Conservation (phyloP, 2,797 vertebrate species). For the Cygnus olor region DNA sequence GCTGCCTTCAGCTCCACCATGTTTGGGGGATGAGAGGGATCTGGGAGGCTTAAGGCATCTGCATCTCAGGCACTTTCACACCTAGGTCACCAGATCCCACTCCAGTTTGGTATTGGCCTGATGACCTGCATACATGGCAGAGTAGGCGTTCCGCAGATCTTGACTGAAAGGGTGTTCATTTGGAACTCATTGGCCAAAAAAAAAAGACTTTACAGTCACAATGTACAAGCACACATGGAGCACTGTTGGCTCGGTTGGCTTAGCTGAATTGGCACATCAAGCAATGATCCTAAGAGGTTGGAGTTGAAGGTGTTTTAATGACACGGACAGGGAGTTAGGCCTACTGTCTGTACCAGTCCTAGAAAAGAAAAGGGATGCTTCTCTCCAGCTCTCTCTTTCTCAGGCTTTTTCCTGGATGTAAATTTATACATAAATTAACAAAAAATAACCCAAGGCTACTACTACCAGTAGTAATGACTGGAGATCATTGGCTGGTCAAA, state of each 20-base stretch:
- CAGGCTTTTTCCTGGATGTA: background rate
- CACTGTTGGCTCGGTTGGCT: background rate
- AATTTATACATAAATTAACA: background rate
- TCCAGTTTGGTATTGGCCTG: background rate
- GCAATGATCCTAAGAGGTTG: background rate
- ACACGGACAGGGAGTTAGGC: background rate
- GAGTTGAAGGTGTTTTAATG: background rate
- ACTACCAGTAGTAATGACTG: background rate
- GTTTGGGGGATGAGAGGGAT: background rate
- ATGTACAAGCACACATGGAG: background rate
- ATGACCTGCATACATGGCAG: background rate
- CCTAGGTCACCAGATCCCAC: background rate
- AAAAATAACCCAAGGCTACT: background rate
- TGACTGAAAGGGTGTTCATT: background rate
- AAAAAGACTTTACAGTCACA: background rate
- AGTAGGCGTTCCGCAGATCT: background rate
- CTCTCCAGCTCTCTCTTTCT: background rate
- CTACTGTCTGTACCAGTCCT: background rate
- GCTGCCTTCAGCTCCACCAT: background rate
- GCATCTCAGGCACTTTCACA: background rate
- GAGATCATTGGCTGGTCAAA: background rate
- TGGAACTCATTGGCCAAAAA: background rate
- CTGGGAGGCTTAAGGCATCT: accelerated
- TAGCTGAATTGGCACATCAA: background rate
- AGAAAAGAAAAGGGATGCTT: background rate